A percentile compares a stretch with the other conserved stretches of the same genome.
Evolutionary conservation across 2,888 invertebrate species (phyloP).

Genomic region (Euclidia mi): DNA sequence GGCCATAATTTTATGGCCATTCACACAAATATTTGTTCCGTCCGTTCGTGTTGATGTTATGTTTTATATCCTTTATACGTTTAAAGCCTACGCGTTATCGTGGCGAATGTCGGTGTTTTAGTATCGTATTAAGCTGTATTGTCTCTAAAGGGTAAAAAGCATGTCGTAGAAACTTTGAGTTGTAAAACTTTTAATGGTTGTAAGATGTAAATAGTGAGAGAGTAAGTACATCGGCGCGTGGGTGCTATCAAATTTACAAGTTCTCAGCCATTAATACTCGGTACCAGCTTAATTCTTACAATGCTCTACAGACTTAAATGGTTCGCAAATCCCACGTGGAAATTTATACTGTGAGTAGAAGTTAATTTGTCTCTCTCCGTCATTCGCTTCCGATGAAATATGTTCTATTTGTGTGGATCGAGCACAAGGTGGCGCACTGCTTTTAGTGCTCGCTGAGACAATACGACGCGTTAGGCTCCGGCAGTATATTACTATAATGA

Average conservation of each 20-base stretch:
- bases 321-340: conserved; percentile 37
- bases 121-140: conserved; percentile 18
- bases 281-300: conserved; percentile 46
- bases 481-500: too few species aligned
- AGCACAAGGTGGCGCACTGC: too few species aligned
- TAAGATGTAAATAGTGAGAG: conserved; percentile 31
- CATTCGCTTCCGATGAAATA: neutral
- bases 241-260: conserved; percentile 47
- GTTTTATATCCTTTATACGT: conserved; percentile 20
- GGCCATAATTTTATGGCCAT: conserved; percentile 8
- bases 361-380: conserved; percentile 4
- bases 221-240: conserved; percentile 54
- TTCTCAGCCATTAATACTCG: conserved; percentile 45
- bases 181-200: conserved; percentile 30
- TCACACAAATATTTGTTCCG: conserved; percentile 14
- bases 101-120: conserved; percentile 15
- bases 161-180: conserved; percentile 25
- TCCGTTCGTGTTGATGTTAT: conserved; percentile 17
- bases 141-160: conserved; percentile 20
- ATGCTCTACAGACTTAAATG: conserved; percentile 37
- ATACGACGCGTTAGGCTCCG: too few species aligned
- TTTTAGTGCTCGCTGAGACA: too few species aligned
- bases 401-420: too few species aligned
- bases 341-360: conserved; percentile 25
- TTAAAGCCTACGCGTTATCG: conserved; percentile 11